These are phyloP conservation scores for Monodelphis domestica DNA, from an alignment of 2,797 vertebrate genomes.

Conservation along the genomic window DNA sequence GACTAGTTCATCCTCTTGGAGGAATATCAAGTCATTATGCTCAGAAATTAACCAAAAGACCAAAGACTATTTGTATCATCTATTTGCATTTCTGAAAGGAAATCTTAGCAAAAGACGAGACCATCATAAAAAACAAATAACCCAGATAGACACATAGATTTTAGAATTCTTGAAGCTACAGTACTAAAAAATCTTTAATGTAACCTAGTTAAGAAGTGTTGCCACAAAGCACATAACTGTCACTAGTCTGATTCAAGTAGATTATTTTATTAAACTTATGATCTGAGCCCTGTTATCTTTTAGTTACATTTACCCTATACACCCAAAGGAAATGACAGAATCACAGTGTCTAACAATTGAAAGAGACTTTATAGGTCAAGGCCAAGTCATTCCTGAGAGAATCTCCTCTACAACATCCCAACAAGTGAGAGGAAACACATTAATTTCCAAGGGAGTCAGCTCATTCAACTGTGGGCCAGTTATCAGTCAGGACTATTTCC, in stretches of 20 bases:
- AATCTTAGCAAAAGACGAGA: slow-evolving; percentile 33
- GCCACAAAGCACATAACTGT: slow-evolving; percentile 5
- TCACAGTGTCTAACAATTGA: neutral
- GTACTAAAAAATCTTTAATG: neutral
- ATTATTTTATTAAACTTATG: slow-evolving; percentile 48
- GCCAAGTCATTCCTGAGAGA: neutral
- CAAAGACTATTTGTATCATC: slow-evolving; percentile 39
- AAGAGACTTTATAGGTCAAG: neutral
- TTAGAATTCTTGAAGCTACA: slow-evolving; percentile 50
- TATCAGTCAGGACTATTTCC: neutral
- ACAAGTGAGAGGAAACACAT: neutral
- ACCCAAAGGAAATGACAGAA: neutral
- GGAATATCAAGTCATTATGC: slow-evolving; percentile 50
- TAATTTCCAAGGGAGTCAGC: too few relatives aligned
- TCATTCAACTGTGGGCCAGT: neutral
- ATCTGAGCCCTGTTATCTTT: slow-evolving; percentile 13
- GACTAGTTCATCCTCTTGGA: neutral
- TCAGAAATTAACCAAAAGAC: slow-evolving; percentile 49
- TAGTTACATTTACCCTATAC: neutral
- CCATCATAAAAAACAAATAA: slow-evolving; percentile 52
- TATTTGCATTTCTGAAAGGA: slow-evolving; percentile 27
- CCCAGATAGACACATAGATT: slow-evolving; percentile 14
- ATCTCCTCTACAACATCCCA: neutral
- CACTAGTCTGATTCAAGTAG: slow-evolving; percentile 27
- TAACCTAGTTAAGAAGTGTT: slow-evolving; percentile 37